Percentiles rank a stretch among this genome's conserved stretches.
Conservation (phyloP, 1,140 invertebrate species). For the Cherax quadricarinatus region DNA sequence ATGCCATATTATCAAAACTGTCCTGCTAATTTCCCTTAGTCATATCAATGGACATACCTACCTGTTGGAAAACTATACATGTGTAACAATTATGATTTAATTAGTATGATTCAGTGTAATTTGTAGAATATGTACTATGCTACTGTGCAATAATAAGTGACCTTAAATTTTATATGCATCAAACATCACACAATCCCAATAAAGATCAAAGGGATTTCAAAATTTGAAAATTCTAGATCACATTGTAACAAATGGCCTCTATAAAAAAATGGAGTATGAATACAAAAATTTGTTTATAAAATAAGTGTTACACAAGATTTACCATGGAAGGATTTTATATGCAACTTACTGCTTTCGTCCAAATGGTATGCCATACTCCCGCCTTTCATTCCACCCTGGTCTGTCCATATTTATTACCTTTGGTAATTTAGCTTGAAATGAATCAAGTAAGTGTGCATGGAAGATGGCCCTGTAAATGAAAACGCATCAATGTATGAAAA, state of each 20-base stretch:
- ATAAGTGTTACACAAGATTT: not conserved
- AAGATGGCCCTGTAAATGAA: constrained; percentile 23
- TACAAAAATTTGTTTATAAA: not conserved
- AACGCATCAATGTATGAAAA: not conserved
- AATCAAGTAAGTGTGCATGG: constrained; percentile 38
- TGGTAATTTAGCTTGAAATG: constrained; percentile 21
- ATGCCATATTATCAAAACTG: not conserved
- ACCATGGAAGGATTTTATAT: not conserved
- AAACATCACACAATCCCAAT: too few relatives aligned
- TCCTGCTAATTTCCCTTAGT: not conserved
- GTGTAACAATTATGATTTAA: not conserved
- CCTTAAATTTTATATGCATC: too few relatives aligned
- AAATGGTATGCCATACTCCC: constrained; percentile 30
- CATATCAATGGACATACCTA: not conserved
- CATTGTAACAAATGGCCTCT: not conserved
- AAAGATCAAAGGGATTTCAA: too few relatives aligned
- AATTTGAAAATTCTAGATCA: not conserved
- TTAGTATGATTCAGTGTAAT: not conserved
- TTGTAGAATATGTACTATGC: too few relatives aligned
- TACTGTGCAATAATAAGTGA: too few relatives aligned
- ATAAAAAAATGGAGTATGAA: not conserved
- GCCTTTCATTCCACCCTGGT: constrained; percentile 28
- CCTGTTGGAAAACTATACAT: not conserved
- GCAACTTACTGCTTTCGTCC: constrained; percentile 41
- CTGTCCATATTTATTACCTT: constrained; percentile 5